A percentile compares a stretch with the other conserved stretches of the same genome.
These are phyloP conservation scores for Oenanthe melanoleuca DNA, from an alignment of 2,113 vertebrate genomes.

Conservation along the genomic window DNA sequence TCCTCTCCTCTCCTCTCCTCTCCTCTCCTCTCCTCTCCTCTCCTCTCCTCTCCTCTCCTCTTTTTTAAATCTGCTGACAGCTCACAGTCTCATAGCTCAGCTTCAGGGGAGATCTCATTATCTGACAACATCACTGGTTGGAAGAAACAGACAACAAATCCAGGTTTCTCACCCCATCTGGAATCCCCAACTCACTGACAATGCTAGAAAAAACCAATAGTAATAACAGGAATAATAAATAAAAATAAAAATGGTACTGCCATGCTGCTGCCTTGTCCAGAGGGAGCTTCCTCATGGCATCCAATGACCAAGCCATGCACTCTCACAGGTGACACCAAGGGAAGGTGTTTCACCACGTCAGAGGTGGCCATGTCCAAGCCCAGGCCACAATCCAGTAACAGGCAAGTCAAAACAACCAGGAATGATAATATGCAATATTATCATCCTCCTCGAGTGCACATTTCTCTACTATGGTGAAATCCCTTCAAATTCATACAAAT, in stretches of 20 bases:
- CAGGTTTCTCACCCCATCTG: neutral
- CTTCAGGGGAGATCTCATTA: neutral
- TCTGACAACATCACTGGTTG: accelerated
- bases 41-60: too few species aligned
- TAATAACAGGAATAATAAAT: neutral
- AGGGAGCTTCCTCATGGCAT: neutral
- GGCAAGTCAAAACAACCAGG: neutral
- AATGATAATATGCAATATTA: too few species aligned
- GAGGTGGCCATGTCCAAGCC: neutral
- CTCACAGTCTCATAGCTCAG: neutral
- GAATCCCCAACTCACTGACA: neutral
- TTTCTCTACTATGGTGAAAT: neutral
- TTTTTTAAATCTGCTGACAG: neutral
- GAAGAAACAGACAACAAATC: neutral
- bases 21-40: too few species aligned
- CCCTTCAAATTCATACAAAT: neutral
- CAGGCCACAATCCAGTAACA: neutral
- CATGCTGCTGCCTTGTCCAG: neutral
- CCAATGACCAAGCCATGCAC: accelerated
- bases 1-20: too few species aligned
- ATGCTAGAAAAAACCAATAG: neutral
- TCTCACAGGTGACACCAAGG: neutral
- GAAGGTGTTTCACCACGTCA: accelerated
- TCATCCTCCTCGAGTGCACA: accelerated
- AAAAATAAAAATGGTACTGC: neutral